phyloP scores from a whole-genome alignment of 2,113 vertebrate genomes.

The Microtus richardsoni region DNA sequence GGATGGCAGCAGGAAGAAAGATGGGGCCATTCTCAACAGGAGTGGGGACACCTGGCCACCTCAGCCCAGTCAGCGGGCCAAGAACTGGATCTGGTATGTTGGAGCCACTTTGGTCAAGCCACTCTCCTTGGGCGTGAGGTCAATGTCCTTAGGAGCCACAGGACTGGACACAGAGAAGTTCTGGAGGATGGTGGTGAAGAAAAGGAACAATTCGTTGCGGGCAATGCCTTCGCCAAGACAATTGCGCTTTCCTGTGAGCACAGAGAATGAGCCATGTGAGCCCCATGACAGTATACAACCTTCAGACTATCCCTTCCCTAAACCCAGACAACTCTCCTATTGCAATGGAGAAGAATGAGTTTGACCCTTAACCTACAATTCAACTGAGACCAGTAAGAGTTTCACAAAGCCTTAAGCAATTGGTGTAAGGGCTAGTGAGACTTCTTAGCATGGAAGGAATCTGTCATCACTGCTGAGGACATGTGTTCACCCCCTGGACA shows the following conservation, averaged over 20 bases:
- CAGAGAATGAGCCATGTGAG: not conserved
- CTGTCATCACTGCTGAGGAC: no score
- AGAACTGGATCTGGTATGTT: slow-evolving; percentile 66
- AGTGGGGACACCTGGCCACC: not conserved
- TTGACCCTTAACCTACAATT: not conserved
- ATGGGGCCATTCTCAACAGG: not conserved
- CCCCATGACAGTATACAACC: accelerated
- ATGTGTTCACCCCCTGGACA: not conserved
- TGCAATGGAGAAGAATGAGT: not conserved
- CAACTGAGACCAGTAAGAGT: not conserved
- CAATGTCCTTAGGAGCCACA: slow-evolving; percentile 41
- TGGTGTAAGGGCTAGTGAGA: not conserved
- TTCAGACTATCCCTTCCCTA: accelerated
- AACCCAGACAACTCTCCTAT: not conserved
- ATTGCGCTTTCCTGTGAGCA: slow-evolving; percentile 74
- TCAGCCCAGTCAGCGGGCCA: not conserved
- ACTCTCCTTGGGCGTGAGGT: slow-evolving; percentile 68
- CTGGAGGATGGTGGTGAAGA: slow-evolving; percentile 81
- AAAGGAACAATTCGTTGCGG: slow-evolving; percentile 76
- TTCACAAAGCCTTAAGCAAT: not conserved
- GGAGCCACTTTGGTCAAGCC: slow-evolving; percentile 72
- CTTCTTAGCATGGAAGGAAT: not conserved
- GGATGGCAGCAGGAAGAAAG: not conserved
- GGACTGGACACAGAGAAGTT: slow-evolving; percentile 69
- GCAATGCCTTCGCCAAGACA: slow-evolving; percentile 81